Evolutionary conservation across 2,797 vertebrate genomes (phyloP).

Genomic region (Holocentrus rufus): DNA sequence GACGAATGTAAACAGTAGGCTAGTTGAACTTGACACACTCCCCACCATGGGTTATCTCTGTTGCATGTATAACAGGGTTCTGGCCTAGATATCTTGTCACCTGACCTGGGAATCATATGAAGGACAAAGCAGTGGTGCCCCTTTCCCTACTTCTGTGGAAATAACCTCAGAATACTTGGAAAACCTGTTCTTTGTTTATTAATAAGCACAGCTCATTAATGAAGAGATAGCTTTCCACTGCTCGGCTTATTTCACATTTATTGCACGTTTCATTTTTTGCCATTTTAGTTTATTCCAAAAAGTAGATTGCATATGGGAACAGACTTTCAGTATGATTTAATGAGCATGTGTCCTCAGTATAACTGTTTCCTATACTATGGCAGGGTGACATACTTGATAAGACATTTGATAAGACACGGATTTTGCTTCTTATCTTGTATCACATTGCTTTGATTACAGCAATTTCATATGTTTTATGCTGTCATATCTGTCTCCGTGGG

Average conservation of each 20-base stretch:
- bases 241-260: too few relatives aligned
- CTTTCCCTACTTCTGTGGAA: conserved; percentile 12
- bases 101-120: conserved; percentile 32
- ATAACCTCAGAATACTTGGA: background rate
- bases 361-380: conserved; percentile 1
- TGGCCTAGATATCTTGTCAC: conserved; percentile 41
- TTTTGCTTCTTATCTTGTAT: background rate
- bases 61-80: background rate
- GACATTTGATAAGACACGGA: background rate
- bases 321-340: background rate
- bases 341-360: background rate
- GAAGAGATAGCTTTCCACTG: background rate
- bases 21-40: background rate
- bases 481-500: conserved; percentile 3
- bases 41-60: background rate
- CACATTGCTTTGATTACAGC: conserved; percentile 4
- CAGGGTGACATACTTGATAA: conserved; percentile 1
- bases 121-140: conserved; percentile 25
- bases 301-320: background rate
- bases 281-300: background rate
- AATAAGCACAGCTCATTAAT: background rate
- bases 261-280: background rate
- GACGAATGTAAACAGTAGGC: background rate
- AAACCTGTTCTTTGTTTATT: background rate
- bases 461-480: conserved; percentile 21